Evolutionary conservation across 1,140 invertebrate species (phyloP).

Genomic region (Drosophila orosa): DNA sequence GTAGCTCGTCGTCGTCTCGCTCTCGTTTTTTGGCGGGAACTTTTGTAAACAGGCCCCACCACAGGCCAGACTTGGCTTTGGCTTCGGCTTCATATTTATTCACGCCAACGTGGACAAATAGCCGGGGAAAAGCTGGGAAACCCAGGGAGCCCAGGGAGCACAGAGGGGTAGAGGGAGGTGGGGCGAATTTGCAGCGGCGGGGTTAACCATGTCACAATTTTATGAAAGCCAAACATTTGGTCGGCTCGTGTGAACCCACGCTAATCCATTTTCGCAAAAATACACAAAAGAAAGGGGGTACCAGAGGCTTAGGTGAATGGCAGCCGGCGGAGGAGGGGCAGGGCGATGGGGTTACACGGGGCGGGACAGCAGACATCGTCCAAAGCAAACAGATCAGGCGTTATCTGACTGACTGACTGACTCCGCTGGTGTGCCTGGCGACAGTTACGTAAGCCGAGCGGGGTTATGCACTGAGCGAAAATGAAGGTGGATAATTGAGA

Average conservation of each 20-base stretch:
- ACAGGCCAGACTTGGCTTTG: constrained; percentile 14
- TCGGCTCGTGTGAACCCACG: constrained; percentile 79
- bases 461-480: constrained; percentile 8
- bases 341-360: neutral
- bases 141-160: neutral
- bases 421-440: constrained; percentile 22
- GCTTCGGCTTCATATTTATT: constrained; percentile 63
- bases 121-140: constrained; percentile 2
- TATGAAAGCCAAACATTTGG: constrained; percentile 80
- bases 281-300: constrained; percentile 21
- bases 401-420: constrained; percentile 52
- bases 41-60: constrained; percentile 62
- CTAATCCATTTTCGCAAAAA: constrained; percentile 79
- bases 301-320: neutral
- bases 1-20: neutral
- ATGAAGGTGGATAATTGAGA: neutral
- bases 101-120: constrained; percentile 60
- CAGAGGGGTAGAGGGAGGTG: neutral
- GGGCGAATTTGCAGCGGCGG: neutral
- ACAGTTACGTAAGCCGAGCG: constrained; percentile 62
- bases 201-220: constrained; percentile 62
- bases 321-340: neutral
- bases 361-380: constrained; percentile 32
- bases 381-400: constrained; percentile 75
- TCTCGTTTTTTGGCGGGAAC: constrained; percentile 67